Conservation (phyloP, 2,113 vertebrate genomes). For the Noturus placidus region DNA sequence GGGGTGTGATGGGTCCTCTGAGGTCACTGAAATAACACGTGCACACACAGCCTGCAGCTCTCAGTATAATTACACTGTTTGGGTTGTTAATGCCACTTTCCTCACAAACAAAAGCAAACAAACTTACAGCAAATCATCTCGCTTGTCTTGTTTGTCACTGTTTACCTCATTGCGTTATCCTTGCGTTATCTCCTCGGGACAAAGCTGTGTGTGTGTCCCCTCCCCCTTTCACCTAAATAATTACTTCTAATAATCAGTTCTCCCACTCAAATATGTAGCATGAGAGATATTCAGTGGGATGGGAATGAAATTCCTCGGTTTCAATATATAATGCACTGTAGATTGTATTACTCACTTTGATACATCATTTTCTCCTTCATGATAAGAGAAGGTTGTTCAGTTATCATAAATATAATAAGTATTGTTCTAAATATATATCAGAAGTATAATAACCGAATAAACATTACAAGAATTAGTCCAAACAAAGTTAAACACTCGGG, state of each 20-base stretch:
- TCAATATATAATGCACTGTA: background rate
- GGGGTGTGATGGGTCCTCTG: constrained; percentile 34
- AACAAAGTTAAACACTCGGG: background rate
- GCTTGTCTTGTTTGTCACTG: constrained; percentile 32
- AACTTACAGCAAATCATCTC: constrained; percentile 16
- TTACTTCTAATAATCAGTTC: background rate
- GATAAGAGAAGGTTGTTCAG: background rate
- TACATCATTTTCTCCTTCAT: background rate
- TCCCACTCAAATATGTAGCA: no score
- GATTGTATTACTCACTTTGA: background rate
- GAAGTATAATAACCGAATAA: background rate
- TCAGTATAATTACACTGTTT: constrained; percentile 49
- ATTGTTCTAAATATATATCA: background rate
- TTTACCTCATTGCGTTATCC: constrained; percentile 10
- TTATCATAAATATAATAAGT: no score
- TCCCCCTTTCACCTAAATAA: background rate
- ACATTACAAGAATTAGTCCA: background rate
- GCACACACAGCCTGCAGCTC: constrained; percentile 33
- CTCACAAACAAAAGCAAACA: constrained; percentile 35
- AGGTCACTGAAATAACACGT: constrained; percentile 46
- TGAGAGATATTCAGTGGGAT: background rate
- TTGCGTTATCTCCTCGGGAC: background rate
- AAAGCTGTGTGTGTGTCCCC: background rate
- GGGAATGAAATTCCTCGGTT: background rate
- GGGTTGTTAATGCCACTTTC: constrained; percentile 48